phyloP scores from a whole-genome alignment of 2,888 invertebrate genomes.

The Brachyptera risi region DNA sequence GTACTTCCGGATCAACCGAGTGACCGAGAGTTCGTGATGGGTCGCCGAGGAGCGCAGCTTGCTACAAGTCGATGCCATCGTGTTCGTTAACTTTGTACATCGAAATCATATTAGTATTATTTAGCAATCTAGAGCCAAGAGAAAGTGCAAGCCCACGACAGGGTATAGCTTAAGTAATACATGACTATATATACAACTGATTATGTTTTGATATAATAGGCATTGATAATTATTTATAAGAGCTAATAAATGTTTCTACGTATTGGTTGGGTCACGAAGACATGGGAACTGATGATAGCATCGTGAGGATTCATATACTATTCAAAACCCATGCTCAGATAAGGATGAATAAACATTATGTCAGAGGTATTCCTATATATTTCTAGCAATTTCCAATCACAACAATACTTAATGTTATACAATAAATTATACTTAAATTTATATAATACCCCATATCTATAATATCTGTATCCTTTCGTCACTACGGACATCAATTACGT shows the following conservation, averaged over 20 bases:
- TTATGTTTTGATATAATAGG: slow-evolving; percentile 15
- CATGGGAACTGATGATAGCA: neutral
- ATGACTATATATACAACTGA: slow-evolving; percentile 20
- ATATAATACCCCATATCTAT: no score
- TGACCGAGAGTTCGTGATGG: no score
- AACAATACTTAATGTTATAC: no score
- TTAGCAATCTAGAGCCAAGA: slow-evolving; percentile 20
- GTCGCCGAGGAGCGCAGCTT: no score
- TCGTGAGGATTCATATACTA: neutral
- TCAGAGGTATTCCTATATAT: no score
- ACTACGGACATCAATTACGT: no score
- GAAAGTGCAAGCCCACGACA: slow-evolving; percentile 16
- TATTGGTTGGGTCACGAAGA: neutral
- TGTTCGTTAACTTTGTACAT: no score
- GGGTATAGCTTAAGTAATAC: slow-evolving; percentile 6
- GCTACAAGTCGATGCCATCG: no score
- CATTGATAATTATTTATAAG: slow-evolving; percentile 7
- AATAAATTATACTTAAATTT: no score
- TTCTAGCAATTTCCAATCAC: no score
- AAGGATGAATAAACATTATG: slow-evolving; percentile 1
- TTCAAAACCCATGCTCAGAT: neutral
- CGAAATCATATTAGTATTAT: slow-evolving; percentile 16
- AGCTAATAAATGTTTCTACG: slow-evolving; percentile 15
- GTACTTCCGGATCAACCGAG: no score
- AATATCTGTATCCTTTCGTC: no score